Percentiles rank a stretch among this genome's conserved stretches.
These are phyloP conservation scores for Adelosebastes latens DNA, from an alignment of 2,797 vertebrate species.

Conservation along the genomic window DNA sequence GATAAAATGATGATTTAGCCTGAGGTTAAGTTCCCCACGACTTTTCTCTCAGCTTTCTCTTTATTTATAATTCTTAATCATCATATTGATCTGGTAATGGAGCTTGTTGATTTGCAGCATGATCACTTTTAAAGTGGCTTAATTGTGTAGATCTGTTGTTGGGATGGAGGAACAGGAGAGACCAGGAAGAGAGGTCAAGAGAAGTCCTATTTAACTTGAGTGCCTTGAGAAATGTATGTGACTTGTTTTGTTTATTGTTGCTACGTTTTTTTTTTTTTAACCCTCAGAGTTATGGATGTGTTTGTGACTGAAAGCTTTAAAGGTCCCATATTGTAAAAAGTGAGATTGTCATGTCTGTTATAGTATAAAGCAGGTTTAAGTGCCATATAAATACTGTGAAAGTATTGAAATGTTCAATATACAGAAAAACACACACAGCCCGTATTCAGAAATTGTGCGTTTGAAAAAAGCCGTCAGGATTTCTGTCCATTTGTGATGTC, in stretches of 20 bases:
- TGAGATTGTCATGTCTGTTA: no score
- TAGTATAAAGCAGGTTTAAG: no score
- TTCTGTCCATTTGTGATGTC: no score
- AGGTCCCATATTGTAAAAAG: no score
- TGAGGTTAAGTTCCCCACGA: neutral
- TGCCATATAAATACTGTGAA: no score
- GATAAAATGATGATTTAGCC: neutral
- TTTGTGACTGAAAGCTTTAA: neutral
- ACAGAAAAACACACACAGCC: no score
- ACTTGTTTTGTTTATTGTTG: neutral
- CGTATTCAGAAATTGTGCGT: no score
- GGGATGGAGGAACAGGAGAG: neutral
- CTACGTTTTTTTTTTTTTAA: neutral
- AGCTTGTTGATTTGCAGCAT: neutral
- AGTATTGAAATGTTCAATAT: no score
- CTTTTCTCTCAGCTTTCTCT: conserved; percentile 1
- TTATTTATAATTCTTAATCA: neutral
- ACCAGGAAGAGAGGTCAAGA: neutral
- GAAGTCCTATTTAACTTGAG: neutral
- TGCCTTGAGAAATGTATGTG: neutral
- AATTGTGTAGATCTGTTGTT: neutral
- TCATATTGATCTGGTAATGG: neutral
- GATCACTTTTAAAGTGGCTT: neutral
- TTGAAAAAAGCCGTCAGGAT: no score
- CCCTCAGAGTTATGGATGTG: neutral